phyloP scores from a whole-genome alignment of 2,113 vertebrate genomes.

The Anhinga rufa region DNA sequence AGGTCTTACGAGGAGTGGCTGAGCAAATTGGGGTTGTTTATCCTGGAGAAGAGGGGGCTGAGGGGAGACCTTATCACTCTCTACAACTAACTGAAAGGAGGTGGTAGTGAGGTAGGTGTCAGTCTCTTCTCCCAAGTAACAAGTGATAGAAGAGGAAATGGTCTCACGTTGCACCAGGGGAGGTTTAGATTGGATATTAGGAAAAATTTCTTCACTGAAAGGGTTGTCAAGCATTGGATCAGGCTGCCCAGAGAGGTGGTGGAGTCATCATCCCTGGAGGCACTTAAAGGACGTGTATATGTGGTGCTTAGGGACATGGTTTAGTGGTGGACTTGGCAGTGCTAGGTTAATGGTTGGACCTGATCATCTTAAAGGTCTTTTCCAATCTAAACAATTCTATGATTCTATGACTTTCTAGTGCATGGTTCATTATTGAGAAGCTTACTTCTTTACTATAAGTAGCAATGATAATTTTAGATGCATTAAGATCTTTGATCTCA shows the following conservation, averaged over 20 bases:
- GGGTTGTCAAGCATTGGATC: background rate
- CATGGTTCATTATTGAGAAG: background rate
- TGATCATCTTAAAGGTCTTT: background rate
- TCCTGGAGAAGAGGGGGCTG: background rate
- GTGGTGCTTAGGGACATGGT: background rate
- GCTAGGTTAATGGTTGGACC: background rate
- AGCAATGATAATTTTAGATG: background rate
- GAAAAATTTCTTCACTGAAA: background rate
- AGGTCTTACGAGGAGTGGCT: background rate
- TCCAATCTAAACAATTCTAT: background rate
- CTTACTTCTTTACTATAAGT: background rate
- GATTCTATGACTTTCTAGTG: background rate
- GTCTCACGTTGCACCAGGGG: background rate
- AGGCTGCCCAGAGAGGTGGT: background rate
- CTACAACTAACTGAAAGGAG: background rate
- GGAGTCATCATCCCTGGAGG: background rate
- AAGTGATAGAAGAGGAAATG: background rate
- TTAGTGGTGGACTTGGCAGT: background rate
- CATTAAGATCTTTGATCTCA: background rate
- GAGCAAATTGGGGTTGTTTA: background rate
- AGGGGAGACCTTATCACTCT: background rate
- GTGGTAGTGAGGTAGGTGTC: background rate
- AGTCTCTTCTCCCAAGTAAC: background rate
- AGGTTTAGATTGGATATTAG: background rate
- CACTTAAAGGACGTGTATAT: background rate